Evolutionary conservation across 2,113 vertebrate genomes (phyloP), one percentile per base, ranked within the genome.

Genomic region (Festucalex cinctus): DNA sequence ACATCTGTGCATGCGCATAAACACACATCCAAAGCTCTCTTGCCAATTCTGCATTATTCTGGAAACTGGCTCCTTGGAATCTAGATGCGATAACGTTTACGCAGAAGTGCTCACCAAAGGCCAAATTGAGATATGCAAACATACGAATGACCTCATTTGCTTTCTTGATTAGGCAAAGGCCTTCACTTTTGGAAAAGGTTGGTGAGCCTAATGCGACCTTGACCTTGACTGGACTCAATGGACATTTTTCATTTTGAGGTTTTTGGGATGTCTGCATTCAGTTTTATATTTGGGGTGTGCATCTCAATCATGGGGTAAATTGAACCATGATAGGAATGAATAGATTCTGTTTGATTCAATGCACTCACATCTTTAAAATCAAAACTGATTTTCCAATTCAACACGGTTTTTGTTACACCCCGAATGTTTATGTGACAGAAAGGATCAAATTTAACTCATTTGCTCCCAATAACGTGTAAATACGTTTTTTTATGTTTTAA

Each of bases 41-140:
- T 63, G 60, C 60, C 51, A 72, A 65, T 60, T 37, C 65, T 51
- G 77, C 43, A 44, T 76, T 53, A 46, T 37, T 65, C 54, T 58
- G 68, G 51, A 76, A 74, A 74, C 54, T 28, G 41, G 66, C 22
- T 70, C 10, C 58, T 69, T 36, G 48, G 48, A 69, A 53, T 65
- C 20, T 46, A 67, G 63, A 76, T 53, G 36, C 35, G 64, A 32
- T 67, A 64, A 76, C 43, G 72, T 65, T 57, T 24, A 61, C 46
- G 65, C 24, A 73, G 48, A 75, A 70, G 74, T 73, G 75, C 76
- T 85, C 68, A 66, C 58, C 41, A 65, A 60, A 54, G 71, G 65
- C 54, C 65, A 72, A 75, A 71, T 71, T 51, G 77, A 69, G 68
- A 73, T 36, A 37, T 59, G 59, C 53, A 43, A 72, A 78, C 46